A percentile compares a stretch with the other conserved stretches of the same genome.
These are phyloP conservation scores for Paratilapia polleni DNA, from an alignment of 2,113 vertebrate genomes.

Conservation along the genomic window DNA sequence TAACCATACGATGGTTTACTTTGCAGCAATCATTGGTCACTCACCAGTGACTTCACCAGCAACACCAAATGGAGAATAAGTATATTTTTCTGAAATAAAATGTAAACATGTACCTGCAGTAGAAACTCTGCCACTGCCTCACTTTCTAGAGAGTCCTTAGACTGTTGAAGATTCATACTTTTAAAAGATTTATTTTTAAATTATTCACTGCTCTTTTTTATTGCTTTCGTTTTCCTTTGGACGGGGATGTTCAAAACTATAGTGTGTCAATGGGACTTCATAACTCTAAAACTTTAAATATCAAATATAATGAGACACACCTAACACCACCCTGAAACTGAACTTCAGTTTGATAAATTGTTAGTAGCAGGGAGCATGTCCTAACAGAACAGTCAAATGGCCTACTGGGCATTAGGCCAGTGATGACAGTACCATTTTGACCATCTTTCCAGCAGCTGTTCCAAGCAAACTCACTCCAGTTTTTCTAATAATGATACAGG, in stretches of 20 bases:
- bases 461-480: background rate
- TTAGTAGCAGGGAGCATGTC: background rate
- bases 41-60: background rate
- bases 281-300: background rate
- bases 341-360: background rate
- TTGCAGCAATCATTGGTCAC: background rate
- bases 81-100: background rate
- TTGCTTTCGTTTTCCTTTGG: background rate
- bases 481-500: background rate
- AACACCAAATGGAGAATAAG: background rate
- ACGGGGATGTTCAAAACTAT: background rate
- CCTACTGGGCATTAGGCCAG: constrained; percentile 17
- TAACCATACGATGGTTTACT: background rate
- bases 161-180: background rate
- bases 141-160: background rate
- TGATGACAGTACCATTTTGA: constrained; percentile 65
- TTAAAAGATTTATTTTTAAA: too few species aligned
- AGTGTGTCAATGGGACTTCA: background rate
- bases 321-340: background rate
- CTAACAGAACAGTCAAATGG: background rate
- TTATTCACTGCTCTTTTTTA: background rate
- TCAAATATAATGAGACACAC: background rate
- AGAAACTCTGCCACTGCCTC: background rate
- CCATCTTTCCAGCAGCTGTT: background rate
- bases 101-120: background rate